A percentile compares a stretch with the other conserved stretches of the same genome.
phyloP scores from a whole-genome alignment of 2,113 vertebrate genomes.

The Ophiodon elongatus region DNA sequence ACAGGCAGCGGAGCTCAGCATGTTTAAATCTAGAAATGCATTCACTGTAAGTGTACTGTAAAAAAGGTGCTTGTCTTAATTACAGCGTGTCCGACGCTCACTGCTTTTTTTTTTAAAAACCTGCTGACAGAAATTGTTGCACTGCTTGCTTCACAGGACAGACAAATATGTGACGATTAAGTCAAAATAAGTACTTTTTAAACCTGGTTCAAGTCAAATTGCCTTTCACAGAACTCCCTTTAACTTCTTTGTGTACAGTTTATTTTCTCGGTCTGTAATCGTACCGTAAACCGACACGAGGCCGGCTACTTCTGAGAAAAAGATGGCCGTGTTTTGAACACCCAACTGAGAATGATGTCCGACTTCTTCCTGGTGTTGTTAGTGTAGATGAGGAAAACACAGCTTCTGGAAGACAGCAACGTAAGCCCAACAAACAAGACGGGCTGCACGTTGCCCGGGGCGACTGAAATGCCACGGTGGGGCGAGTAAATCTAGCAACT shows the following conservation, averaged over 20 bases:
- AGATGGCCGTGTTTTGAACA: no score
- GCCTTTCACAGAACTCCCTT: neutral
- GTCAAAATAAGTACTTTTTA: no score
- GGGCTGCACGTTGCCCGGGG: no score
- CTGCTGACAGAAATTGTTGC: no score
- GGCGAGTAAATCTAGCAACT: no score
- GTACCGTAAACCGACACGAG: neutral
- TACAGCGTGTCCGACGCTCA: neutral
- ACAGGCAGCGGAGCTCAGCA: constrained; percentile 51
- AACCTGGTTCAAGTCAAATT: no score
- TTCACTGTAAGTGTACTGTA: neutral
- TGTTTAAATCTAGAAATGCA: constrained; percentile 14
- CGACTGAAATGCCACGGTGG: no score
- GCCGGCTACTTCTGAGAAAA: no score
- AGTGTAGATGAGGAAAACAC: neutral
- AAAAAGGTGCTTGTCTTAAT: neutral
- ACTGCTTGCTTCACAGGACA: no score
- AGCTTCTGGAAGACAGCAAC: neutral
- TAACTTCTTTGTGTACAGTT: neutral
- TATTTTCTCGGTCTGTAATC: neutral
- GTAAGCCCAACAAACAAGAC: no score
- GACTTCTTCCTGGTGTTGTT: neutral
- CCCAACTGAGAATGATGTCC: neutral
- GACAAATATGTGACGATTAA: no score
- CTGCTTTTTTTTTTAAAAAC: no score